Evolutionary conservation across 2,797 vertebrate species (phyloP).

Genomic region (Mormyrops boulengeri): DNA sequence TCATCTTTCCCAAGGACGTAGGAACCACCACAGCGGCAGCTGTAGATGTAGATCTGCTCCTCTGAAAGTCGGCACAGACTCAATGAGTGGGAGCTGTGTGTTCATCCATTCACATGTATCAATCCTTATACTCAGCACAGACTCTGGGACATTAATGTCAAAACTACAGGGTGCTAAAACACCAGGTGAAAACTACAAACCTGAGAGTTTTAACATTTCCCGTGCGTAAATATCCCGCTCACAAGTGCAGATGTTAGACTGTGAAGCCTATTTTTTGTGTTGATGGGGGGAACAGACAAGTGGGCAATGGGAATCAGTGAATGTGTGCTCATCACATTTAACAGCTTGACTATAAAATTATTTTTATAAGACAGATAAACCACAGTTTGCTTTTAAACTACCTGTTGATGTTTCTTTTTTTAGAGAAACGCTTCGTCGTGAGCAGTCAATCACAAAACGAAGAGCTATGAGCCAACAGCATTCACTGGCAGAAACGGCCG

Average conservation of each 20-base stretch:
- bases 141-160: background rate
- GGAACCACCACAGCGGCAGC: conserved; percentile 61
- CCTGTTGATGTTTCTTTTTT: background rate
- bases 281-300: background rate
- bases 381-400: background rate
- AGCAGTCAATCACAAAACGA: background rate
- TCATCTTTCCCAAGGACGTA: conserved; percentile 50
- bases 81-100: background rate
- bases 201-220: background rate
- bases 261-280: background rate
- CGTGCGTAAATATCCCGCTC: background rate
- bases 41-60: conserved; percentile 39
- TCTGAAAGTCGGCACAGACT: conserved; percentile 40
- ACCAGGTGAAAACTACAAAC: background rate
- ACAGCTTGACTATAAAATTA: background rate
- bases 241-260: background rate
- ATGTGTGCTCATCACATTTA: background rate
- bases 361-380: background rate
- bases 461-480: background rate
- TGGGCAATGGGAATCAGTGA: background rate
- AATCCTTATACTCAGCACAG: background rate
- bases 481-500: too few relatives aligned
- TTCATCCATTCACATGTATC: background rate
- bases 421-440: background rate
- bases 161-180: background rate